Percentiles rank a stretch among this genome's conserved stretches.
phyloP scores from a whole-genome alignment of 2,888 invertebrate genomes.

The Platypus cylindrus region DNA sequence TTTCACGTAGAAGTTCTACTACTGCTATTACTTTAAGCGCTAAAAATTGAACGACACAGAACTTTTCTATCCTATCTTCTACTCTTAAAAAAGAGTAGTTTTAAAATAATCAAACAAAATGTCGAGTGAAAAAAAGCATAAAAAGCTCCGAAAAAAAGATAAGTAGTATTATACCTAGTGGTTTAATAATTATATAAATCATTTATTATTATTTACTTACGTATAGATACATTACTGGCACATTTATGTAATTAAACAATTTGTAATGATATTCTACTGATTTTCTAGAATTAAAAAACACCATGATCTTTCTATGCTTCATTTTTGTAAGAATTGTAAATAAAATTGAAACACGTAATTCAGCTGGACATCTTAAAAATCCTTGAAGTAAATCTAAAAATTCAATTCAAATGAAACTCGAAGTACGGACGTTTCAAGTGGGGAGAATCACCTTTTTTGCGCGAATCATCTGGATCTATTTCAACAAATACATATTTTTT shows the following conservation, averaged over 20 bases:
- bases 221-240: conserved; percentile 40
- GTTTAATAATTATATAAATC: neutral
- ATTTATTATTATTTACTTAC: neutral
- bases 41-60: too few species aligned
- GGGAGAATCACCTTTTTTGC: too few species aligned
- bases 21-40: too few species aligned
- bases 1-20: too few species aligned
- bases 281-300: conserved; percentile 95
- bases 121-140: neutral
- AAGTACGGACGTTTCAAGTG: too few species aligned
- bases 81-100: too few species aligned
- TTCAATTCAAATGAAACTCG: too few species aligned
- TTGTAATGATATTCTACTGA: conserved; percentile 94
- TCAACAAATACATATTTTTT: conserved; percentile 85
- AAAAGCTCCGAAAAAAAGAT: neutral
- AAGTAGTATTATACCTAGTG: neutral
- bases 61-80: too few species aligned
- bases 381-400: conserved; percentile 6
- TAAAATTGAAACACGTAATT: conserved; percentile 88
- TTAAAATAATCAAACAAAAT: too few species aligned
- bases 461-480: too few species aligned
- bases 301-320: conserved; percentile 88
- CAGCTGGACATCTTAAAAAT: conserved; percentile 90
- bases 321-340: conserved; percentile 97
- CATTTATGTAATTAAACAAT: conserved; percentile 90